These are phyloP conservation scores for Ormyrus pomaceus DNA, from an alignment of 2,888 invertebrate species.

Conservation along the genomic window DNA sequence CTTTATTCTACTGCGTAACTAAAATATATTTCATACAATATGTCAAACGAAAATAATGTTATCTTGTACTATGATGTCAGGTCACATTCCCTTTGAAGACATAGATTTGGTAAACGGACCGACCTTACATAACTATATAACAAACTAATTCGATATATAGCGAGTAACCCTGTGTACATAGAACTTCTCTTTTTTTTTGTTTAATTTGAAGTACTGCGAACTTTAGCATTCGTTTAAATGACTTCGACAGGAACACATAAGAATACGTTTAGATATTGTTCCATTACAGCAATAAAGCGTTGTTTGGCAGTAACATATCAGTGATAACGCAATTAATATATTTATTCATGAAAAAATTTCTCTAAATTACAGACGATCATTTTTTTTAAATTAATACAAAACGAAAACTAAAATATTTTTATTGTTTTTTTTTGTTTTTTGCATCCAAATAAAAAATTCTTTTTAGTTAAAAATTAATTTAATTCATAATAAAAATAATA, in stretches of 20 bases:
- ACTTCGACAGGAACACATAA: slow-evolving; percentile 46
- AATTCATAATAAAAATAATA: neutral
- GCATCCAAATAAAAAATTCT: neutral
- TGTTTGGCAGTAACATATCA: slow-evolving; percentile 45
- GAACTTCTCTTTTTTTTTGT: slow-evolving; percentile 27
- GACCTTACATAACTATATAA: slow-evolving; percentile 52
- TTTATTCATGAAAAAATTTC: slow-evolving; percentile 26
- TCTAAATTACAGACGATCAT: slow-evolving; percentile 1
- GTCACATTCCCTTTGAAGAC: slow-evolving; percentile 45
- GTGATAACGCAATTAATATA: slow-evolving; percentile 17
- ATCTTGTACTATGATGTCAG: slow-evolving; percentile 63
- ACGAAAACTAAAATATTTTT: no score
- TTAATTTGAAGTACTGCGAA: slow-evolving; percentile 34
- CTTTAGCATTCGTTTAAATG: slow-evolving; percentile 27
- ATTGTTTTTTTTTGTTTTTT: no score
- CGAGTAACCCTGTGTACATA: slow-evolving; percentile 54
- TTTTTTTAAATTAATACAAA: neutral
- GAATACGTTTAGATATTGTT: slow-evolving; percentile 45
- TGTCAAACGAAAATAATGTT: slow-evolving; percentile 60
- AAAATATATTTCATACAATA: slow-evolving; percentile 62
- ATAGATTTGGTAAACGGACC: slow-evolving; percentile 50
- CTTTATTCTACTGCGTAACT: slow-evolving; percentile 59
- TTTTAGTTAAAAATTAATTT: slow-evolving; percentile 10
- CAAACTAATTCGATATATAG: slow-evolving; percentile 49
- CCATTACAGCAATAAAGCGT: slow-evolving; percentile 34